Evolutionary conservation across 2,888 invertebrate species (phyloP).

Genomic region (Diplolepis rosae): DNA sequence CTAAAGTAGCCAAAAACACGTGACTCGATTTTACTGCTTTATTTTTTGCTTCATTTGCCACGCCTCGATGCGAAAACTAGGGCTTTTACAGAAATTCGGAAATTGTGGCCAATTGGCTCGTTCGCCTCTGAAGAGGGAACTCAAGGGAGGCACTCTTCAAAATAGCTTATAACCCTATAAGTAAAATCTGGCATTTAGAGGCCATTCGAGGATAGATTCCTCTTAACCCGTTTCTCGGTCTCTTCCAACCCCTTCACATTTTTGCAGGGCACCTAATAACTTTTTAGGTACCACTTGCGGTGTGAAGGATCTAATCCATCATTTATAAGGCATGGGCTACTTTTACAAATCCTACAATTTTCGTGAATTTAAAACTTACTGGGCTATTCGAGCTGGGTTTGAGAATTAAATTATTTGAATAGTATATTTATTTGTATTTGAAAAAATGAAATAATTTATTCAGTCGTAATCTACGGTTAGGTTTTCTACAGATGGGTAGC

Average conservation of each 20-base stretch:
- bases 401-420: no score
- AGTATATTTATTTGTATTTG: no score
- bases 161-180: neutral
- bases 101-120: slow-evolving; percentile 16
- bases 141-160: neutral
- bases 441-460: no score
- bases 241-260: neutral
- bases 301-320: no score
- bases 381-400: no score
- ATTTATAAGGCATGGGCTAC: no score
- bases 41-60: slow-evolving; percentile 44
- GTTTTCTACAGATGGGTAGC: no score
- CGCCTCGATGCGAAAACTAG: slow-evolving; percentile 38
- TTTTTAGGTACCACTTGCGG: no score
- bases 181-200: slow-evolving; percentile 34
- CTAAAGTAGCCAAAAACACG: no score
- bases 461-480: no score
- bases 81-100: slow-evolving; percentile 31
- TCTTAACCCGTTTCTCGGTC: neutral
- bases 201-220: neutral
- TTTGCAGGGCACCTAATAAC: neutral
- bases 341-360: no score
- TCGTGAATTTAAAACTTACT: no score
- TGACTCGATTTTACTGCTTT: slow-evolving; percentile 30
- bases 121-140: neutral